phyloP scores from a whole-genome alignment of 2,888 invertebrate genomes.

The Tachina fera region DNA sequence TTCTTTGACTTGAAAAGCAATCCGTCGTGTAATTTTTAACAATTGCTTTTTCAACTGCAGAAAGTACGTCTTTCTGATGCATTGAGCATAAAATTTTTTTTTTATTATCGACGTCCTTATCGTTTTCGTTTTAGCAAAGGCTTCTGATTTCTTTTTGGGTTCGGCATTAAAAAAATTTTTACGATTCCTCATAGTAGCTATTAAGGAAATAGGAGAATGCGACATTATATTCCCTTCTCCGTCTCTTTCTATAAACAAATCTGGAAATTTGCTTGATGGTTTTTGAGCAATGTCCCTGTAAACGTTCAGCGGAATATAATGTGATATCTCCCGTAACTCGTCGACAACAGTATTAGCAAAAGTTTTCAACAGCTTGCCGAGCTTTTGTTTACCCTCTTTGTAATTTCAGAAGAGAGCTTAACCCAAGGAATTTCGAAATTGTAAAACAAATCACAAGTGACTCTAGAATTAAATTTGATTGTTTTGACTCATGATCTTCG shows the following conservation, averaged over 20 bases:
- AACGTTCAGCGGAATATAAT: slow-evolving; percentile 26
- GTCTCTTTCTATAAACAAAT: slow-evolving; percentile 48
- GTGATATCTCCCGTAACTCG: not conserved
- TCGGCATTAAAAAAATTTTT: not conserved
- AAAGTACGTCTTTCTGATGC: slow-evolving; percentile 29
- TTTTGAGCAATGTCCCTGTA: slow-evolving; percentile 30
- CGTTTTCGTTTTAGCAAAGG: not conserved
- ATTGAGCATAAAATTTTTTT: slow-evolving; percentile 43
- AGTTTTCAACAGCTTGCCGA: not conserved
- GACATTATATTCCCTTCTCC: slow-evolving; percentile 48
- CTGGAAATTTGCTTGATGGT: slow-evolving; percentile 31
- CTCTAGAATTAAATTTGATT: slow-evolving; percentile 15
- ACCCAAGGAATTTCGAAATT: not conserved
- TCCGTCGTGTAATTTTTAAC: not conserved
- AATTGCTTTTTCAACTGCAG: not conserved
- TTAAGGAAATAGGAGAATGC: too few relatives aligned
- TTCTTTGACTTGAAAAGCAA: not conserved
- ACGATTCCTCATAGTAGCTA: not conserved
- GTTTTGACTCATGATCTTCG: too few relatives aligned
- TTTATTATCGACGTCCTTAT: slow-evolving; percentile 11
- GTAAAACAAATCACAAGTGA: slow-evolving; percentile 13
- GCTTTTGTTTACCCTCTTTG: not conserved
- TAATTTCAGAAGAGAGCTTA: not conserved
- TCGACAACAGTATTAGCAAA: not conserved
- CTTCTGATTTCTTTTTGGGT: not conserved